Base-by-base conservation (phyloP, 1,140 invertebrate genomes). In the Drosophila equinoxialis region DNA sequence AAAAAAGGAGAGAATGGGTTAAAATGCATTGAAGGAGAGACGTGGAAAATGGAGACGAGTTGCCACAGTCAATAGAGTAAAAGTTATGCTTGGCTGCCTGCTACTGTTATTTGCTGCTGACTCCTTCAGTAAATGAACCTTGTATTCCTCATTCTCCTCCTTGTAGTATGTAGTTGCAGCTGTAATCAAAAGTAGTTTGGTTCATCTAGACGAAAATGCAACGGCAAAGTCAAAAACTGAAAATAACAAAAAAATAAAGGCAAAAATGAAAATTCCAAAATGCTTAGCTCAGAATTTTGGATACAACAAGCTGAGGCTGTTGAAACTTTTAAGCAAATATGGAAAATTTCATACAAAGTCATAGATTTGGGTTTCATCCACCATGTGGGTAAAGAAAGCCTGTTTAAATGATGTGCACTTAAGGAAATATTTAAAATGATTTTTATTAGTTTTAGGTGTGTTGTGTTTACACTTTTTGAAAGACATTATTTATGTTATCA, bases 121-220 rank as follows among this genome's bases (percentile, higher is more conserved):
- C 76, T 77, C 60, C 45, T 23, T 23, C 45, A 51, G 20, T 23
- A 51, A 51, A 51, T 51, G 45, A 51, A 51, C 45, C 45, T 23
- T 51, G 8, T 51, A 51, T 51, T 51, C 45, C 45, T 51, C 45
- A 23, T 51, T 23, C 45, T 51, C 17, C 45, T 39, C 33, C 51
- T 58, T 70, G 39, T 61, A 64, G 69, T 60, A 42, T 72, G 74
- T 86, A 74, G 74, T 63, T 85, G 74, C 74, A 77, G 75, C 71
- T 87, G 83, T 86, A 86, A 86, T 86, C 82, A 86, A 86, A 86
- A 86, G 83, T 87, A 87, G 82, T 86, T 86, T 87, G 67, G 45
- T 23, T 51, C 45, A 51, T 51, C 45, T 51, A 23, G 17, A 51
- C 17, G 45, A 23, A 23, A 51, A 48, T 20, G 14, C 14, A 48